Evolutionary conservation across 1,140 invertebrate genomes (phyloP), one percentile per base, ranked within the genome.

Genomic region (Phymastichus coffea): DNA sequence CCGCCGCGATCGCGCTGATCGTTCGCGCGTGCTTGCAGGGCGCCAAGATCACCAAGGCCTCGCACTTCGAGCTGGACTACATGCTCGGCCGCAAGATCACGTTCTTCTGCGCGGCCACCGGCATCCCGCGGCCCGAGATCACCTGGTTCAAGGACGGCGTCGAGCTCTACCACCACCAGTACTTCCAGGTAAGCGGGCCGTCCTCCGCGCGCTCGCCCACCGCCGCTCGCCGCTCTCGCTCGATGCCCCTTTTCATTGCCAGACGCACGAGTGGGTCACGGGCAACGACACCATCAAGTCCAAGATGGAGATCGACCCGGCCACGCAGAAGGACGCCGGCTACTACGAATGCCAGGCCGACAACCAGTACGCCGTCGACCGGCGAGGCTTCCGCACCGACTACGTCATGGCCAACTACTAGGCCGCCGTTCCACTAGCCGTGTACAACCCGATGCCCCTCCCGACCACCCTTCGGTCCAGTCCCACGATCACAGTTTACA

Each of bases 141-240:
- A 94, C 91, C 1, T 95, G 93, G 93, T 93, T 92, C 72, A 95
- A 95, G 76, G 93, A 95, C 76, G 92, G 92, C 3, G 87, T 91
- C 14, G 93, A 95, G 76, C 84, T 96, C 63, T 93, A 92, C 63
- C 86, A 90, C 55, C 93, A 95, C 75, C 85, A 88, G 35, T 94
- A 93, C 70, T 84, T 94, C 67, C 92, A 95, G 79, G 93, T 95
- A 82, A 81, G 82, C 10, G 14, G n/a, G n/a, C n/a, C n/a, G n/a
- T n/a, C n/a, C n/a, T n/a, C n/a, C n/a, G n/a, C n/a, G n/a, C n/a
- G n/a, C n/a, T n/a, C n/a, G n/a, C n/a, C n/a, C n/a, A n/a, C n/a
- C n/a, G n/a, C n/a, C n/a, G n/a, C n/a, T n/a, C n/a, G n/a, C n/a
- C n/a, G n/a, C n/a, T n/a, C n/a, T n/a, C n/a, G n/a, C n/a, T n/a